Conservation (phyloP, 2,888 invertebrate genomes). For the Priocnemis perturbator region DNA sequence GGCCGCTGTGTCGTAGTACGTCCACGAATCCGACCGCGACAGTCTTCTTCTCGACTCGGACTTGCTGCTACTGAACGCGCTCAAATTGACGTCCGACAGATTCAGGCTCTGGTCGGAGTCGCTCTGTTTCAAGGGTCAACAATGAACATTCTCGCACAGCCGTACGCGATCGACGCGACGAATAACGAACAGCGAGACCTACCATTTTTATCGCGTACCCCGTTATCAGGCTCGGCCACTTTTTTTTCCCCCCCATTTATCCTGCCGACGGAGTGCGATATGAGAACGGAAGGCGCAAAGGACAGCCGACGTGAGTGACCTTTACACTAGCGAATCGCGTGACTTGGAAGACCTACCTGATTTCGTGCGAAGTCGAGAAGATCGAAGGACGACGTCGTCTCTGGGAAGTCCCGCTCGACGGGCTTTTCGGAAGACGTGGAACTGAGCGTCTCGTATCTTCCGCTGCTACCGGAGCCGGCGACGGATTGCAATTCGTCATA, state of each 20-base stretch:
- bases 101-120: constrained; percentile 58
- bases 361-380: constrained; percentile 55
- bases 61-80: constrained; percentile 55
- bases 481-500: constrained; percentile 78
- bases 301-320: no score
- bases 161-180: no score
- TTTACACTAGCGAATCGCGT: no score
- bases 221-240: no score
- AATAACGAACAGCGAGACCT: no score
- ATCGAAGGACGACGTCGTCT: constrained; percentile 56
- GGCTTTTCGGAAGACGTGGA: constrained; percentile 66
- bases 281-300: no score
- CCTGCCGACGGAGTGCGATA: no score
- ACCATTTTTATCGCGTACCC: no score
- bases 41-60: constrained; percentile 64
- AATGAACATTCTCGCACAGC: no score
- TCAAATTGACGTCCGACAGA: constrained; percentile 63
- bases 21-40: constrained; percentile 77
- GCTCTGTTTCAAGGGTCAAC: constrained; percentile 19
- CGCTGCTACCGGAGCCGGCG: constrained; percentile 69
- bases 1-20: constrained; percentile 75
- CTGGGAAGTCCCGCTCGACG: constrained; percentile 75
- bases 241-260: no score
- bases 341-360: constrained; percentile 36
- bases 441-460: constrained; percentile 71